phyloP scores from a whole-genome alignment of 1,140 invertebrate genomes.

The Himalopsyche phryganea region DNA sequence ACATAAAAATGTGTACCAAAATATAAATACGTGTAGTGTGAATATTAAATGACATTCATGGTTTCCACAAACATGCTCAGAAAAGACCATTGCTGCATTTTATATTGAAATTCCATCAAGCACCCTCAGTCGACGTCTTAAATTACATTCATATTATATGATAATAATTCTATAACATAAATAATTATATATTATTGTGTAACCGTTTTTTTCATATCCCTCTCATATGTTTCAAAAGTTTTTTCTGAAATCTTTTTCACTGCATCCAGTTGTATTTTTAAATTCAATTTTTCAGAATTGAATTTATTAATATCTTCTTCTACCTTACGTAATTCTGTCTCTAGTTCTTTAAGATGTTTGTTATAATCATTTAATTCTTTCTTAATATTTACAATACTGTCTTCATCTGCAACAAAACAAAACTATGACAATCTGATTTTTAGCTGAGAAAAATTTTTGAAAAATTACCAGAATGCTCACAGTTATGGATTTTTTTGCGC shows the following conservation, averaged over 20 bases:
- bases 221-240: background rate
- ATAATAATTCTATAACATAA: background rate
- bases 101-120: no score
- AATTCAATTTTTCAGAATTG: conserved; percentile 14
- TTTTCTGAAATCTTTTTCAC: background rate
- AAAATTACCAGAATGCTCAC: conserved; percentile 1
- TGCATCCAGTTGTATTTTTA: conserved; percentile 9
- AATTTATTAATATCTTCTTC: conserved; percentile 3
- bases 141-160: no score
- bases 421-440: background rate
- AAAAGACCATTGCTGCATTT: no score
- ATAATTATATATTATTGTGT: background rate
- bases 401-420: conserved; percentile 1
- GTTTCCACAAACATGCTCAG: no score
- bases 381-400: background rate
- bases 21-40: no score
- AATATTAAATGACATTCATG: no score
- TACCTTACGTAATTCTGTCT: conserved; percentile 3
- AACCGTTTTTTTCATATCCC: background rate
- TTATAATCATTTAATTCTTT: conserved; percentile 8
- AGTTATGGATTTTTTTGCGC: conserved; percentile 1
- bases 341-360: background rate
- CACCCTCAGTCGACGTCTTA: no score
- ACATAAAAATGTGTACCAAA: no score
- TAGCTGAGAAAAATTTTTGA: background rate